phyloP scores from a whole-genome alignment of 1,140 invertebrate genomes.

The Potamilus streckersoni region DNA sequence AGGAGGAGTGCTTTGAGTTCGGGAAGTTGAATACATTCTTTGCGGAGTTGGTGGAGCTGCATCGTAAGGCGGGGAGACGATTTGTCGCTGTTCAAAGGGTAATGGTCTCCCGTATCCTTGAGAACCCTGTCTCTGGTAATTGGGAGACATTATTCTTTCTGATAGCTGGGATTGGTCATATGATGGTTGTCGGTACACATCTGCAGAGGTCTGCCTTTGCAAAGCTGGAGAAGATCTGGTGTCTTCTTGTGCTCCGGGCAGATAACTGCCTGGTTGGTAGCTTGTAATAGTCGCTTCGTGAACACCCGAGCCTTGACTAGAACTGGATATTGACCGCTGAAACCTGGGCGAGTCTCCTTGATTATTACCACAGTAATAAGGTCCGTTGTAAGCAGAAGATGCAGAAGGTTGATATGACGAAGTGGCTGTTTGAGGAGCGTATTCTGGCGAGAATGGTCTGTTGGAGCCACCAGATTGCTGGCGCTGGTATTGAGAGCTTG shows the following conservation, averaged over 20 bases:
- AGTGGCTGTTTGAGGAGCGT: no score
- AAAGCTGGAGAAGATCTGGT: constrained; percentile 18
- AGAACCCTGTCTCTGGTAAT: constrained; percentile 40
- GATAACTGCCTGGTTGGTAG: constrained; percentile 13
- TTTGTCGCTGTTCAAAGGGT: constrained; percentile 12
- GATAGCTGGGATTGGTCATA: constrained; percentile 5
- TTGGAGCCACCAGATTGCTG: constrained; percentile 28
- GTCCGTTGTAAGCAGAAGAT: no score
- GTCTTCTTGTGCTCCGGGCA: constrained; percentile 20
- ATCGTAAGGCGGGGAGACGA: constrained; percentile 15
- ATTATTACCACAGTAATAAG: no score
- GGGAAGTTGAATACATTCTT: no score
- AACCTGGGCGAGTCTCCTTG: constrained; percentile 6
- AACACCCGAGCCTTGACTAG: constrained; percentile 9
- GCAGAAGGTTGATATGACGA: no score
- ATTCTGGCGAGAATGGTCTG: neutral
- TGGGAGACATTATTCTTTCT: neutral
- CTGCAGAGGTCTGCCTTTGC: constrained; percentile 17
- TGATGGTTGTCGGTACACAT: constrained; percentile 13
- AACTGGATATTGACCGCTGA: constrained; percentile 11
- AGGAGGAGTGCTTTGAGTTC: no score
- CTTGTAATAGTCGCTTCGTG: constrained; percentile 19
- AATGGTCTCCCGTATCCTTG: neutral
- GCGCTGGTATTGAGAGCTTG: constrained; percentile 13
- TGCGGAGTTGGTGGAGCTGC: no score